Base-by-base conservation (phyloP, 1,140 invertebrate species). In the Protaetia brevitarsis region DNA sequence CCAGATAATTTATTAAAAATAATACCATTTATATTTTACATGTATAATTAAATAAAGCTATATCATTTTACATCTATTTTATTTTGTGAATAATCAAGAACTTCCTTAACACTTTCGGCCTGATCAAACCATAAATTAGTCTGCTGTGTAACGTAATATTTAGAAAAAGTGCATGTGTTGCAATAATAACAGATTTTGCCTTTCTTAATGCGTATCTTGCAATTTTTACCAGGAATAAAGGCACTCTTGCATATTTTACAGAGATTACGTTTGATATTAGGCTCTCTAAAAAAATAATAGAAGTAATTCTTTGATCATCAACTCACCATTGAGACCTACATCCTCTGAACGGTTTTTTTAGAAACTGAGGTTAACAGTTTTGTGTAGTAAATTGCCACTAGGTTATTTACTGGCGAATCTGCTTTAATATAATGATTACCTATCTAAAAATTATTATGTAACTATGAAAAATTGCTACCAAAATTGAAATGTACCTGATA, bases 281-380 rank as follows among this genome's bases (percentile, higher is more conserved):
- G 80, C 71, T 83, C 82, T 66, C 82, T 84, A 73, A 45, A 78
- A 82, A 76, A 69, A 21, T 62, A 37, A 60, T 13, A 68, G 2
- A 30, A 36, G 2, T 60, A 29, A 23, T 21, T 3, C 21, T 10
- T 62, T 37, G 34, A 30, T 30, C 45, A 26, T 62, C 66, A 19
- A 6, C 19, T 51, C 11, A 8, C 3, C 11, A 4, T 51, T 4
- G 21, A 66, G 36, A 80, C 80, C 80, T 77, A 84, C 83, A 85
- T 79, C 80, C 83, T 80, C 60, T 83, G 74, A 11, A 85, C 83
- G 69, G 79, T 79, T 70, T 84, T 85, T 72, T 83, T 84, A 3
- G 82, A 82, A 56, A 85, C 73, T 73, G 77, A 81, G 16, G 82
- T 67, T 28, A 81, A 74, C 13, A 84, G 73, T 73, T 82, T 83